Evolutionary conservation across 2,113 vertebrate species (phyloP), one percentile per base, ranked within the genome.

Genomic region (Hypanus sabinus): DNA sequence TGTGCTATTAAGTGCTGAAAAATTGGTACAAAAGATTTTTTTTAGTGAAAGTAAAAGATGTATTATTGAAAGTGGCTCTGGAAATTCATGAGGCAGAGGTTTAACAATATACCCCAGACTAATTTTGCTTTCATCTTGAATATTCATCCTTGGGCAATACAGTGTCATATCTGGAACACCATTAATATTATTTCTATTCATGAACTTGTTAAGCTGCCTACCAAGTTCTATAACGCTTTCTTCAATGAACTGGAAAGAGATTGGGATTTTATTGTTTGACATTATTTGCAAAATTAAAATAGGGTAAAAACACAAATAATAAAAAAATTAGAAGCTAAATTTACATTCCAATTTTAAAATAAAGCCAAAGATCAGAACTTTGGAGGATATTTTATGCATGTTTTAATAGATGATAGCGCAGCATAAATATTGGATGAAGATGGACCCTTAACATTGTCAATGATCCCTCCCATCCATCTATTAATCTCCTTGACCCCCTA

Each of bases 211-310:
- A 92, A 24, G 8, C 38, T 24, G 55, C 27, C 83, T 87, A 7
- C 11, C 12, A 24, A 87, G 83, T 9, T 88, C 55, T 30, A 71
- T 92, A 92, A 92, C 70, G 68, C n/a, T 92, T 22, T 24, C 33
- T 71, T 92, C 33, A 73, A 93, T 93, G 46, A 93, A 73, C 22
- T 73, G 33, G n/a, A 73, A 93, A 55, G 33, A 93, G 68, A 93
- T 73, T 60, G 36, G 90, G 3, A 38, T 20, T 73, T 93, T 73
- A 73, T 46, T 93, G 7, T 33, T 27, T 6, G 12, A 73, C 11
- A 46, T 71, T 14, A 91, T 92, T 92, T 70, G 36, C 24, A 7
- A 38, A 93, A 33, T 24, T 60, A 68, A 93, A 93, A 46, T 46
- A 12, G 90, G 11, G 27, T 18, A 73, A 30, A 38, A 92, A 71